Base-by-base conservation (phyloP, 2,888 invertebrate genomes). In the Agrilus biguttatus region DNA sequence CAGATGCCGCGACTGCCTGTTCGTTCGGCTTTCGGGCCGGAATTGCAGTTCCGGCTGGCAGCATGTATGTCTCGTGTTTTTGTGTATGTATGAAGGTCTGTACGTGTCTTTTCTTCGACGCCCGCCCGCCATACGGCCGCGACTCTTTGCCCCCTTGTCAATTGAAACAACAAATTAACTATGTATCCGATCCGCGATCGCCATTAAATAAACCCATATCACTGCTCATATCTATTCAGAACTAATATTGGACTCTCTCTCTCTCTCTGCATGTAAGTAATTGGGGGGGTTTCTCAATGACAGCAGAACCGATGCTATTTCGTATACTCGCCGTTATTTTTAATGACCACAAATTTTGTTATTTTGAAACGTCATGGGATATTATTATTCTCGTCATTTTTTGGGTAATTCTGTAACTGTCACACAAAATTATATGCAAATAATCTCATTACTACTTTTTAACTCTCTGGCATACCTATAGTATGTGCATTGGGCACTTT, bases 1-100 rank as follows among this genome's bases (percentile, higher is more conserved):
- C 56, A 56, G 56, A 56, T 56, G 56, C 53, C 53, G 54, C 51
- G 28, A 28, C 28, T 28, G 28, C 28, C 28, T 10, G 28, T 28
- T 28, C 28, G 47, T 48, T 49, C 49, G 51, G 51, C 53, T 52
- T 49, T 51, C 51, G 49, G 44, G 53, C 64, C 65, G 65, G 65
- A 65, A 64, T 63, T 60, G 60, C 59, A 60, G 64, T 66, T 65
- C 66, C 66, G 65, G 63, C 62, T 52, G 49, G 48, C 28, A 28
- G 28, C 28, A 10, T 28, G 28, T 28, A 28, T 10, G 28, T 28
- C 7, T 37, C n/a, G 23, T 14, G 19, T 19, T 17, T 28, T 19
- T 13, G 23, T 19, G 14, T 23, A 28, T 17, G 21, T 23, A 17
- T 36, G 21, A n/a, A 19, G 13, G 55, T 54, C 8, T 28, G 28